Base-by-base conservation (phyloP, 2,113 vertebrate genomes). In the Apeltes quadracus region DNA sequence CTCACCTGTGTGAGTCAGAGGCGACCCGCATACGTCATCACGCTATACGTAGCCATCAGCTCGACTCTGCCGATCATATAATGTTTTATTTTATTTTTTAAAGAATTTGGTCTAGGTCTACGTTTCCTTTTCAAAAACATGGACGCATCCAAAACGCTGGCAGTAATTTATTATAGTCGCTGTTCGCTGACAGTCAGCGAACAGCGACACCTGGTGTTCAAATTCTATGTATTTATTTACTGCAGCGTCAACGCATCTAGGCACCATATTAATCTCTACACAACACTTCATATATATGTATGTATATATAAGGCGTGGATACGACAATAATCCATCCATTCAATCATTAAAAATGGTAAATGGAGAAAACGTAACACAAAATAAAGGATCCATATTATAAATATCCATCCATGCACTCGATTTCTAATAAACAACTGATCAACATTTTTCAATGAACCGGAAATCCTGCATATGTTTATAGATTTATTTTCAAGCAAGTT, bases 1-100 rank as follows among this genome's bases (percentile, higher is more conserved):
- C 61, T 61, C 93, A 93, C 91, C 89, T 93, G 93, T 29, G 67
- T 1, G 54, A 13, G 0, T 27, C 23, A 11, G 32, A 36, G 18
- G 16, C 25, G 80, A 81, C 75, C 81, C 54, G 70, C 11, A 1
- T 20, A 59, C 79, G 82, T 84, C 71, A 73, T 0, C 39, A 61
- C 65, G 69, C 39, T 18, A 18, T 51, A 23, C 46, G 57, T 23
- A 12, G 54, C 68, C 16, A 41, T 57, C 36, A 3, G 0, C 51
- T 46, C 29, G 22, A 15, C 15, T 56, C 22, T 0, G 2, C 4
- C 2, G 22, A 3, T 0, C 12, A 43, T 11, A 7, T 46, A 1
- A 39, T 69, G 9, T 63, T 38, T 50, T 18, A 18, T 16, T 43
- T 43, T n/a, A n/a, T n/a, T n/a, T 48, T 10, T 5, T 3, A 29